These are phyloP conservation scores for Dipodomys ordii DNA, from an alignment of 2,113 vertebrate species.

Conservation along the genomic window DNA sequence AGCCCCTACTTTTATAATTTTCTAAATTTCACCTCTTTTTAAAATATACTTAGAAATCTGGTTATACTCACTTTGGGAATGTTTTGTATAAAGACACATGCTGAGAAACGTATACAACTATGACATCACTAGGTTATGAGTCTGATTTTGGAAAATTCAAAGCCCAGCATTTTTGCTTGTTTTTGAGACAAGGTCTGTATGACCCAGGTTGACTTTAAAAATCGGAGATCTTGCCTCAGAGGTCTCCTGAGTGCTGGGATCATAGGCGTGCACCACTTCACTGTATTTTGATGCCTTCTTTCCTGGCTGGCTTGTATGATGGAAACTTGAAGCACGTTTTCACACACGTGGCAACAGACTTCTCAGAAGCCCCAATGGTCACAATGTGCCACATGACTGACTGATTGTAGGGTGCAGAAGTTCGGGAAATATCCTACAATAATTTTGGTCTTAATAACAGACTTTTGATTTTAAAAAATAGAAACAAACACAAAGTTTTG, in stretches of 20 bases:
- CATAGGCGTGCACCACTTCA: background rate
- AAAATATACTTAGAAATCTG: background rate
- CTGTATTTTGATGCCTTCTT: background rate
- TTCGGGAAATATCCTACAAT: background rate
- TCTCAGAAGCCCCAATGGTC: background rate
- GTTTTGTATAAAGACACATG: background rate
- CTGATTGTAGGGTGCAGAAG: background rate
- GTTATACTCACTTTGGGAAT: background rate
- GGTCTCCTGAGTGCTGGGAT: too few species aligned
- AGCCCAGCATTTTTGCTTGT: background rate
- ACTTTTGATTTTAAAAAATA: background rate
- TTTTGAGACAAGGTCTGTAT: background rate
- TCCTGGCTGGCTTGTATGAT: background rate
- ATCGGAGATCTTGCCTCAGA: background rate
- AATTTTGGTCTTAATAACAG: background rate
- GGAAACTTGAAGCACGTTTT: background rate
- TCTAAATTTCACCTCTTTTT: constrained; percentile 9
- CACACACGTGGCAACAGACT: background rate
- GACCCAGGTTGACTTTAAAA: background rate
- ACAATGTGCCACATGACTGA: background rate
- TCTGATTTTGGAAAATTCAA: too few species aligned
- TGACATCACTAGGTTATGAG: background rate
- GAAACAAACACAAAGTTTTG: background rate
- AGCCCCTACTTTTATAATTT: background rate
- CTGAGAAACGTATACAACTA: background rate